Evolutionary conservation across 2,797 vertebrate species (phyloP).

Genomic region (Antrozous pallidus): DNA sequence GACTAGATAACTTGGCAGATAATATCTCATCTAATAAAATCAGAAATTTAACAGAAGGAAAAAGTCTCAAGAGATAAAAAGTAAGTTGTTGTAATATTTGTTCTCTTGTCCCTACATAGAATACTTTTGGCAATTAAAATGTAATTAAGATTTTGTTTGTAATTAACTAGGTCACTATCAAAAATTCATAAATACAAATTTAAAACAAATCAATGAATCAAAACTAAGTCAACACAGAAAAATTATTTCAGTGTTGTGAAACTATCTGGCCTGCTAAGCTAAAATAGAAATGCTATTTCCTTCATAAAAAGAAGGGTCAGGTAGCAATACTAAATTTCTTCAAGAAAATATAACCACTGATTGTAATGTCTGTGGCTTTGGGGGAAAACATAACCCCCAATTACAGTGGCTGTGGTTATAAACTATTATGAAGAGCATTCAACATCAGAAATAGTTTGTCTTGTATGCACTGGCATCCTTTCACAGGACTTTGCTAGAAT

Average conservation of each 20-base stretch:
- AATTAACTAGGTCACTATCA: not conserved
- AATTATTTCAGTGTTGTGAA: conserved; percentile 10
- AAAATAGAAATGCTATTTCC: conserved; percentile 65
- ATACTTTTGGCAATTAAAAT: not conserved
- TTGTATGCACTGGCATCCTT: conserved; percentile 19
- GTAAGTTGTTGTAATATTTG: not conserved
- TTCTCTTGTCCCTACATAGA: not conserved
- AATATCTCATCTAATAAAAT: not conserved
- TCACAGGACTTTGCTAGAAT: conserved; percentile 56
- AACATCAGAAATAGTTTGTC: conserved; percentile 67
- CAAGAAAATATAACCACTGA: conserved; percentile 78
- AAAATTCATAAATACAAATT: not conserved
- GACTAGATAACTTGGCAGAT: not conserved
- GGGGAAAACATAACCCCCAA: conserved; percentile 76
- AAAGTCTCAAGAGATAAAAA: not conserved
- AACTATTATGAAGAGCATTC: conserved; percentile 67
- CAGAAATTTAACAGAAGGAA: not conserved
- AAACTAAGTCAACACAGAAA: conserved; percentile 17
- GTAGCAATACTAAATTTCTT: conserved; percentile 76
- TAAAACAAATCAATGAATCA: not conserved
- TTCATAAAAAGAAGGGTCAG: conserved; percentile 75
- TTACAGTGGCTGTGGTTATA: conserved; percentile 77
- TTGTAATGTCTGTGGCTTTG: conserved; percentile 73
- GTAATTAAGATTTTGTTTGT: not conserved
- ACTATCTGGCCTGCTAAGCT: conserved; percentile 28